These are phyloP conservation scores for Chinchilla lanigera DNA, from an alignment of 2,113 vertebrate species.

Conservation along the genomic window DNA sequence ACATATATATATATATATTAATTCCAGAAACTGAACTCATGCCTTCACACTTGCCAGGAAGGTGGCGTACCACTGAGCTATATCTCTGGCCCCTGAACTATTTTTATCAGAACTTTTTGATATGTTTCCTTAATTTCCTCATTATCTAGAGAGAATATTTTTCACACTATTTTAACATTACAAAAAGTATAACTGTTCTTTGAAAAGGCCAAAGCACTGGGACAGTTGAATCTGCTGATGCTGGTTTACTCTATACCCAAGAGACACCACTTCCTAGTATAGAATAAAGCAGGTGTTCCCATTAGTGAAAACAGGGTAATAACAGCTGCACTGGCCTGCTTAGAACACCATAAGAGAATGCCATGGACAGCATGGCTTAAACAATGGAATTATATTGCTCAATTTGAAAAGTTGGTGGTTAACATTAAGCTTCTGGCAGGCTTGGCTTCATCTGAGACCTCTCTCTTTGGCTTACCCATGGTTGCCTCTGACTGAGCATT, in stretches of 20 bases:
- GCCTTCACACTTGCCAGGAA: too few species aligned
- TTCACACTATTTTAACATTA: background rate
- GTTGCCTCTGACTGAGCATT: background rate
- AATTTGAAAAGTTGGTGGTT: fast-evolving
- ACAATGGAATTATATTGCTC: background rate
- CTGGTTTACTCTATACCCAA: background rate
- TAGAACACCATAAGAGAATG: background rate
- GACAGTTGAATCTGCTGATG: background rate
- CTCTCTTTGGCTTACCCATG: background rate
- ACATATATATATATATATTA: too few species aligned
- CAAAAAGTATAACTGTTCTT: background rate
- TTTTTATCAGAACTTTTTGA: background rate
- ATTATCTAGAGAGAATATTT: background rate
- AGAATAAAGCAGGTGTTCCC: background rate
- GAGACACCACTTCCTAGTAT: background rate
- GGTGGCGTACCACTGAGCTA: too few species aligned
- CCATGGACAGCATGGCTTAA: background rate
- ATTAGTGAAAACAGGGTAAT: background rate
- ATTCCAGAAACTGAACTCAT: too few species aligned
- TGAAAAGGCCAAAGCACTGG: background rate
- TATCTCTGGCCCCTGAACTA: too few species aligned
- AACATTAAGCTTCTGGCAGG: background rate
- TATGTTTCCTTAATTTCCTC: background rate
- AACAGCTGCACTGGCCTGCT: background rate
- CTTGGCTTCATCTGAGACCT: background rate